phyloP scores from a whole-genome alignment of 2,113 vertebrate species.

The Mobula birostris region DNA sequence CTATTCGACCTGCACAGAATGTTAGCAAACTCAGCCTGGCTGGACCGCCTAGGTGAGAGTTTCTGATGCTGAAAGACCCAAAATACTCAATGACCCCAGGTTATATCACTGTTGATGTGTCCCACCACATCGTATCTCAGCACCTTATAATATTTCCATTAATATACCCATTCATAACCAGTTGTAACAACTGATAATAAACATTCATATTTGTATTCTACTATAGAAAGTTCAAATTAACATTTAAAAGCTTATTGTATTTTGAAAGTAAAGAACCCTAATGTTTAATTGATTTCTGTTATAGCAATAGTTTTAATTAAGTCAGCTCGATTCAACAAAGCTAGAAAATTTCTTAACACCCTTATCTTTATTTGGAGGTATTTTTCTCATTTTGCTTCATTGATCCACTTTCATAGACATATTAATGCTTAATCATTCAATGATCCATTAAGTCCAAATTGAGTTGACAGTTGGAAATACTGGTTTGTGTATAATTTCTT shows the following conservation, averaged over 20 bases:
- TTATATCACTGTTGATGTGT: too few species aligned
- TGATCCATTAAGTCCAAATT: not conserved
- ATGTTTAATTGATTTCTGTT: not conserved
- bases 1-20: too few species aligned
- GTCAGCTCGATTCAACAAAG: not conserved
- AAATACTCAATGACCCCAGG: too few species aligned
- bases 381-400: not conserved
- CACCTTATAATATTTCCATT: not conserved
- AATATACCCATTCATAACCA: not conserved
- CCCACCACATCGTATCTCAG: too few species aligned
- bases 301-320: not conserved
- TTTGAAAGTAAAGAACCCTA: not conserved
- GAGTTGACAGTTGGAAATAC: not conserved
- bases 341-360: not conserved
- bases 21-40: too few species aligned
- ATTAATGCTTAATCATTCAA: not conserved
- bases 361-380: not conserved
- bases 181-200: not conserved
- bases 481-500: not conserved
- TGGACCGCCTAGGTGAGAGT: too few species aligned
- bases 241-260: not conserved
- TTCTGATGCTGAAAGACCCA: too few species aligned
- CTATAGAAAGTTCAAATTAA: not conserved
- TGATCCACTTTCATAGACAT: not conserved
- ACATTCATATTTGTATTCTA: not conserved